Percentiles rank a stretch among this genome's conserved stretches.
Conservation (phyloP, 2,888 invertebrate species). For the Parnassius orleans region DNA sequence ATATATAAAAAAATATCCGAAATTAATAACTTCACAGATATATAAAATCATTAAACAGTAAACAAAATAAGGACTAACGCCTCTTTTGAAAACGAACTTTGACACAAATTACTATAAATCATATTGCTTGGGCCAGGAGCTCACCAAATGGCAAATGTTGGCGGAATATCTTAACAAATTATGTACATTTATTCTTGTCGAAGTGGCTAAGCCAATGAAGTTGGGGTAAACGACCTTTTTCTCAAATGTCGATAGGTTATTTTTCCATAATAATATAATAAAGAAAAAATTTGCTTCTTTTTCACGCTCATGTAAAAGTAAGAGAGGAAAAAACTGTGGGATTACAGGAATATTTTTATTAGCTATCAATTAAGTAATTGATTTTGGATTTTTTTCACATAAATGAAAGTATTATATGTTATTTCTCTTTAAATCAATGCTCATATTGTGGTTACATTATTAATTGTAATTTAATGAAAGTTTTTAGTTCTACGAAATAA, state of each 20-base stretch:
- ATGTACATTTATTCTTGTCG: slow-evolving; percentile 15
- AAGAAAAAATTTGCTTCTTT: slow-evolving; percentile 20
- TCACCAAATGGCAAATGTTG: slow-evolving; percentile 15
- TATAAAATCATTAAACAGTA: no score
- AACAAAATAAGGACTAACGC: no score
- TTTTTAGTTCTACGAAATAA: no score
- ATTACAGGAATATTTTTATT: no score
- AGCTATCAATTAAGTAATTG: no score
- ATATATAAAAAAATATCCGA: no score
- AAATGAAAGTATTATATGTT: no score
- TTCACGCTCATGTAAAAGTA: neutral
- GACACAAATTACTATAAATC: slow-evolving; percentile 3
- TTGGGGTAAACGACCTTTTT: slow-evolving; percentile 21
- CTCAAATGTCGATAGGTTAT: slow-evolving; percentile 21
- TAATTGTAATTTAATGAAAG: no score
- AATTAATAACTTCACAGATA: no score
- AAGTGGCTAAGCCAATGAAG: slow-evolving; percentile 10
- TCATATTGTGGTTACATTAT: no score
- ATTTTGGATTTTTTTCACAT: no score
- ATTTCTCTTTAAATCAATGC: no score
- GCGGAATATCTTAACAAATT: slow-evolving; percentile 23
- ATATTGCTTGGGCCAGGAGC: neutral
- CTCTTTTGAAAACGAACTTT: neutral
- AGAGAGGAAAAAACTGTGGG: neutral
- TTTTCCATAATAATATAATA: slow-evolving; percentile 15